Conservation (phyloP, 2,888 invertebrate species). For the Andrena haemorrhoa region DNA sequence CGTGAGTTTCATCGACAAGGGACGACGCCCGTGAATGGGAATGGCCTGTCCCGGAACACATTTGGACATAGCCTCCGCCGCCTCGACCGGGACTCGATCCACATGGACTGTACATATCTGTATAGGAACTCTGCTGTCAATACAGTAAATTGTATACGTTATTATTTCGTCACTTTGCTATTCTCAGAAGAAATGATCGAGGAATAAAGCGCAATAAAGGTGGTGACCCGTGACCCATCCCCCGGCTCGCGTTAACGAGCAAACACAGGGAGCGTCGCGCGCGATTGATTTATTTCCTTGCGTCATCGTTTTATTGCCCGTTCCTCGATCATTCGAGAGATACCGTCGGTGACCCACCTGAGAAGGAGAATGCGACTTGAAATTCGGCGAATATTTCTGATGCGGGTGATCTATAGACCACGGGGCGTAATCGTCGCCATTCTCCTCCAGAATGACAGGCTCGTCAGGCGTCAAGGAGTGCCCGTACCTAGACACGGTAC, state of each 20-base stretch:
- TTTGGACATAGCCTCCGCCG: slow-evolving; percentile 86
- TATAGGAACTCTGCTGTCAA: slow-evolving; percentile 84
- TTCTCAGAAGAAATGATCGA: slow-evolving; percentile 1
- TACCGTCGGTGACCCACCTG: slow-evolving; percentile 78
- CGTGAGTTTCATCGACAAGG: slow-evolving; percentile 85
- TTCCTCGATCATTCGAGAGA: slow-evolving; percentile 8
- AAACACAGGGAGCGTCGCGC: neutral
- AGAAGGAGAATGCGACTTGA: slow-evolving; percentile 85
- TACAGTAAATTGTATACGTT: slow-evolving; percentile 28
- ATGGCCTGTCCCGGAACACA: slow-evolving; percentile 85
- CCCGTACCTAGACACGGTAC: slow-evolving; percentile 81
- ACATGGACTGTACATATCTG: slow-evolving; percentile 86
- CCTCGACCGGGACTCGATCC: slow-evolving; percentile 85
- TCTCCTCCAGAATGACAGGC: slow-evolving; percentile 88
- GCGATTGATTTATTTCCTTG: neutral
- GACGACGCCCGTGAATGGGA: slow-evolving; percentile 89
- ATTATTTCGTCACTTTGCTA: slow-evolving; percentile 7
- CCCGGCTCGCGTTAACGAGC: neutral
- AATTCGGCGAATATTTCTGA: slow-evolving; percentile 84
- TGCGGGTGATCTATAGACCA: slow-evolving; percentile 77
- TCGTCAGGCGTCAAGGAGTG: slow-evolving; percentile 88
- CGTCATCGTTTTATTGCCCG: slow-evolving; percentile 14
- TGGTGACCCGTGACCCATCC: neutral
- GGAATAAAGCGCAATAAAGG: neutral
- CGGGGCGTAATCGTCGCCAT: slow-evolving; percentile 86